These are phyloP conservation scores for Timema podura DNA, from an alignment of 2,888 invertebrate genomes.

Conservation along the genomic window DNA sequence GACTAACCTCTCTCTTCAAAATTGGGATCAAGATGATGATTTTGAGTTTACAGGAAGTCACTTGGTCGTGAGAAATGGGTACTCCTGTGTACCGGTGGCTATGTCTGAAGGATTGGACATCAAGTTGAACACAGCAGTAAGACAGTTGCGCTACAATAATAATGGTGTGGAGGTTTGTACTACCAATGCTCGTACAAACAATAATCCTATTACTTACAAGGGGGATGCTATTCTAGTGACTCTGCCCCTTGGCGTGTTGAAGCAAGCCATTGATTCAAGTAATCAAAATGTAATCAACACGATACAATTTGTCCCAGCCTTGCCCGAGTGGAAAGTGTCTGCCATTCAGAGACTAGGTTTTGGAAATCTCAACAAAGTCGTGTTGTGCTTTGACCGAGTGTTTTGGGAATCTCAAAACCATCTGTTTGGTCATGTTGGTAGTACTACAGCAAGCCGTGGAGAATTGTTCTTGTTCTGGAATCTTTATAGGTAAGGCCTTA, in stretches of 20 bases:
- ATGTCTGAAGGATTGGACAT: constrained; percentile 95
- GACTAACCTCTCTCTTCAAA: constrained; percentile 87
- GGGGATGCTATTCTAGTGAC: constrained; percentile 94
- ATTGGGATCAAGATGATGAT: constrained; percentile 99
- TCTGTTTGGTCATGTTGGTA: constrained; percentile 95
- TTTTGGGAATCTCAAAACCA: constrained; percentile 98
- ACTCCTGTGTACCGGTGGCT: constrained; percentile 93
- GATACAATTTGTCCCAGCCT: constrained; percentile 86
- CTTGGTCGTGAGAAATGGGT: constrained; percentile 94
- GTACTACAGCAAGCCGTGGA: constrained; percentile 90
- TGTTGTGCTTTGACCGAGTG: constrained; percentile 91
- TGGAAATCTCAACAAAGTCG: constrained; percentile 92
- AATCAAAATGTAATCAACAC: constrained; percentile 58
- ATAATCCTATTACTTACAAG: constrained; percentile 58
- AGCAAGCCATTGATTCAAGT: constrained; percentile 68
- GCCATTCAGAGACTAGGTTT: constrained; percentile 94
- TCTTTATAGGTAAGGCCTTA: constrained; percentile 53
- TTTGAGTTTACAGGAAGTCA: constrained; percentile 98
- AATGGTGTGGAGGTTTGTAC: constrained; percentile 78
- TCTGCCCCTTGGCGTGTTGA: constrained; percentile 93
- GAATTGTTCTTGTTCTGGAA: constrained; percentile 99
- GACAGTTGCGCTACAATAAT: constrained; percentile 74
- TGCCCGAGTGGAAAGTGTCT: constrained; percentile 93
- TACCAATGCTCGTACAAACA: constrained; percentile 67
- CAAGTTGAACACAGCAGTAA: constrained; percentile 85